A percentile compares a stretch with the other conserved stretches of the same genome.
These are phyloP conservation scores for Apistogramma diplotaenia DNA, from an alignment of 2,113 vertebrate species.

Conservation along the genomic window DNA sequence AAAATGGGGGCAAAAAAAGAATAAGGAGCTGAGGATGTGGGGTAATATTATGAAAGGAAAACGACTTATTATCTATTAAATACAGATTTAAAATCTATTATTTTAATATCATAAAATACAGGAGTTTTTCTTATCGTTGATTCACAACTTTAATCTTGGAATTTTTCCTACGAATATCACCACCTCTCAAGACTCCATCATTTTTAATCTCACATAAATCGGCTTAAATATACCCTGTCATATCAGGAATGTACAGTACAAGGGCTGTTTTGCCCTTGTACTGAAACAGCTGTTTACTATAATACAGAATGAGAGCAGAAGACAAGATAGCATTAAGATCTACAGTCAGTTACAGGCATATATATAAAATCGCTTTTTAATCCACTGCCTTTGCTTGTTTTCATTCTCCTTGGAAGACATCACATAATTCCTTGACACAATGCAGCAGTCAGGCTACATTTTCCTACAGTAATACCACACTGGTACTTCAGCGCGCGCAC, in stretches of 20 bases:
- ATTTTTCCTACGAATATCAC: neutral
- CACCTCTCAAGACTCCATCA: no score
- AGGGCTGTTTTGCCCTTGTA: neutral
- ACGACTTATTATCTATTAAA: no score
- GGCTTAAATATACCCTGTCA: neutral
- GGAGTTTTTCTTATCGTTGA: neutral
- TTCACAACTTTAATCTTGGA: neutral
- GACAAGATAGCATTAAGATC: neutral
- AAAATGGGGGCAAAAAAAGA: neutral
- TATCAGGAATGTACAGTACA: neutral
- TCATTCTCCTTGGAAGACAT: neutral
- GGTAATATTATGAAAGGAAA: no score
- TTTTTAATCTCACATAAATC: neutral
- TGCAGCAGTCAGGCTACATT: slow-evolving; percentile 18
- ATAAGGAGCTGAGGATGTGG: no score
- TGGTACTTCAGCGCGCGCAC: neutral
- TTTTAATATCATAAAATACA: neutral
- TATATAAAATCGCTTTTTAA: neutral
- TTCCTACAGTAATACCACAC: slow-evolving; percentile 22
- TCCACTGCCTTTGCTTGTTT: neutral
- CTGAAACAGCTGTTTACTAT: neutral
- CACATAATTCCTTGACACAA: slow-evolving; percentile 16
- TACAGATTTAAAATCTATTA: no score
- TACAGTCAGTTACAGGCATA: neutral
- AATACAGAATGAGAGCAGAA: neutral